Percentiles rank a stretch among this genome's conserved stretches.
phyloP scores from a whole-genome alignment of 1,140 invertebrate species.

The Leptopilina boulardi region DNA sequence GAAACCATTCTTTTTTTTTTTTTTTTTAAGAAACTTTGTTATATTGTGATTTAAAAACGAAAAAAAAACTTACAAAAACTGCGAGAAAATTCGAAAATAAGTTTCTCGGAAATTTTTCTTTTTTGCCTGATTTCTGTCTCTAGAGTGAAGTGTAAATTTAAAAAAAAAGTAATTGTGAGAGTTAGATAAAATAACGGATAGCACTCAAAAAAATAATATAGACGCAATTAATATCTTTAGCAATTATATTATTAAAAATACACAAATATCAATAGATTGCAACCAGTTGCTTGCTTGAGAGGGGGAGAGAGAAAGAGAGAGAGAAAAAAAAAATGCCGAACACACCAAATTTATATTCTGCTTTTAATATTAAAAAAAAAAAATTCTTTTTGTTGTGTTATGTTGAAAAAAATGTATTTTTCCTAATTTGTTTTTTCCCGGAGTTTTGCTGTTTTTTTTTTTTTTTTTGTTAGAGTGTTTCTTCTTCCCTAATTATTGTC shows the following conservation, averaged over 20 bases:
- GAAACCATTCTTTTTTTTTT: background rate
- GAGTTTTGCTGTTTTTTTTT: slow-evolving; percentile 29
- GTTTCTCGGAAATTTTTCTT: slow-evolving; percentile 42
- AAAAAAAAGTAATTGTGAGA: slow-evolving; percentile 41
- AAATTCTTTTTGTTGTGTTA: too few relatives aligned
- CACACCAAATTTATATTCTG: slow-evolving; percentile 34
- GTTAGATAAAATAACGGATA: slow-evolving; percentile 46
- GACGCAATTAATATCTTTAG: slow-evolving; percentile 44
- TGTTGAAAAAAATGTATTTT: too few relatives aligned
- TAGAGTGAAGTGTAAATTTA: slow-evolving; percentile 57
- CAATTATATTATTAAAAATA: slow-evolving; percentile 32
- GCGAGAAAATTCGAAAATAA: background rate
- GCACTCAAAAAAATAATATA: slow-evolving; percentile 45
- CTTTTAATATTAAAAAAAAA: slow-evolving; percentile 32
- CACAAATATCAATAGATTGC: slow-evolving; percentile 40
- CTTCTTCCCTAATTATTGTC: background rate
- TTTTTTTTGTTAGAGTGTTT: slow-evolving; percentile 36
- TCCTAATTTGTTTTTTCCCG: too few relatives aligned
- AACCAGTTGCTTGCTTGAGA: background rate
- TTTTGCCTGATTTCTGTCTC: slow-evolving; percentile 39
- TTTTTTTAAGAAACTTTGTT: background rate
- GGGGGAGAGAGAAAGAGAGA: background rate
- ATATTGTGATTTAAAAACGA: background rate
- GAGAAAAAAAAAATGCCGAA: background rate
- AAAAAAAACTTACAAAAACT: background rate